phyloP scores from a whole-genome alignment of 2,797 vertebrate genomes.

The Danio kyathit region DNA sequence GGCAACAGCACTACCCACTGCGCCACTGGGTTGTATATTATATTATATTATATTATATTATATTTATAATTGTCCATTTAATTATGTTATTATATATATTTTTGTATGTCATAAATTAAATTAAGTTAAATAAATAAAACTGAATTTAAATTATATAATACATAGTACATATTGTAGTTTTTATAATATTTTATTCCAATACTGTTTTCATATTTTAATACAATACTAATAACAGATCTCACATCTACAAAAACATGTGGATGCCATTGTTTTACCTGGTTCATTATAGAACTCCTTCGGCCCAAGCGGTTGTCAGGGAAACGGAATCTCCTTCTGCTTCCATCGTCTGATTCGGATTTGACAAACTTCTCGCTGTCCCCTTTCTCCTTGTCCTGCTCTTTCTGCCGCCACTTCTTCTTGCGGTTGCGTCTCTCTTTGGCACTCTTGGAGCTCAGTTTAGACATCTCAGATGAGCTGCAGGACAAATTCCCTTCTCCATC shows the following conservation, averaged over 20 bases:
- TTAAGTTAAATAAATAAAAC: too few relatives aligned
- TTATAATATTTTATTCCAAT: too few relatives aligned
- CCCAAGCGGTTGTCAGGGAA: slow-evolving; percentile 95
- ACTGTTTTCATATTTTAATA: too few relatives aligned
- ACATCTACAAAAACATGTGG: not conserved
- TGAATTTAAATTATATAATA: too few relatives aligned
- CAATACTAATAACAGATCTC: not conserved
- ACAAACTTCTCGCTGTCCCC: slow-evolving; percentile 97
- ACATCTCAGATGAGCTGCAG: slow-evolving; percentile 94
- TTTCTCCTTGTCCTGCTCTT: slow-evolving; percentile 95
- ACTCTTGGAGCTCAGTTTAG: slow-evolving; percentile 89
- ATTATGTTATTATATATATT: too few relatives aligned
- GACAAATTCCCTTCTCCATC: slow-evolving; percentile 91
- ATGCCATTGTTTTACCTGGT: slow-evolving; percentile 85
- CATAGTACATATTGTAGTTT: too few relatives aligned
- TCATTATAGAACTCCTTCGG: slow-evolving; percentile 97
- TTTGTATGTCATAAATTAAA: too few relatives aligned
- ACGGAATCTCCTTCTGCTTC: slow-evolving; percentile 92
- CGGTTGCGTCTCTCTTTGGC: slow-evolving; percentile 88
- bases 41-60: too few relatives aligned
- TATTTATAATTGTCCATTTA: too few relatives aligned
- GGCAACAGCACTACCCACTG: too few relatives aligned
- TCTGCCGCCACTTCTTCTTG: slow-evolving; percentile 94
- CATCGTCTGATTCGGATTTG: slow-evolving; percentile 97
- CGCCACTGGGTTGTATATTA: too few relatives aligned